These are phyloP conservation scores for Hylaeus anthracinus DNA, from an alignment of 1,140 invertebrate genomes.

Conservation along the genomic window DNA sequence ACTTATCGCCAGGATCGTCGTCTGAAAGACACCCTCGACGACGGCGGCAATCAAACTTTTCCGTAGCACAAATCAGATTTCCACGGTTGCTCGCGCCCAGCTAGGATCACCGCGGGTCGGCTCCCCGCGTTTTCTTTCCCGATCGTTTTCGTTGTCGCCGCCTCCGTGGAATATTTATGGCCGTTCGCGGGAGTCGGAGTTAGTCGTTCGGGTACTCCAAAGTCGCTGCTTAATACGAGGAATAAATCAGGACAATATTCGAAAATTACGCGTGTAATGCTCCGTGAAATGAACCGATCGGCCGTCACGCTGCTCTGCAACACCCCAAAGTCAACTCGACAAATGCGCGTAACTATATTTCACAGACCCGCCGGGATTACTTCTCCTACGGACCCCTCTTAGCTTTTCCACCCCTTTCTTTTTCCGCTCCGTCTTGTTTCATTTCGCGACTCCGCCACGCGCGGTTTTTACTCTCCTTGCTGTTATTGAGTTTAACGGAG, in stretches of 20 bases:
- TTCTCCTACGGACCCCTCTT: conserved; percentile 8
- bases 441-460: conserved; percentile 22
- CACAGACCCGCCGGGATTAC: conserved; percentile 38
- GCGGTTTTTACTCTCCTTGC: too few species aligned
- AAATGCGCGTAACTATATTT: conserved; percentile 50
- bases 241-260: conserved; percentile 56
- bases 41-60: conserved; percentile 63
- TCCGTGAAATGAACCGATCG: conserved; percentile 61
- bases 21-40: neutral
- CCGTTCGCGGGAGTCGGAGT: conserved; percentile 20
- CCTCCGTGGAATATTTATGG: conserved; percentile 57
- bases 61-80: conserved; percentile 60
- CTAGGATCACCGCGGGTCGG: neutral
- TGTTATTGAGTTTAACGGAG: too few species aligned
- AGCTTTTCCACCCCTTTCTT: neutral
- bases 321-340: neutral
- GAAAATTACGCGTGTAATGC: conserved; percentile 62
- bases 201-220: neutral
- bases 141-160: conserved; percentile 43
- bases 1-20: neutral
- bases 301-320: neutral
- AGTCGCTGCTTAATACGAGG: conserved; percentile 35
- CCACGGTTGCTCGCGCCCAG: conserved; percentile 37
- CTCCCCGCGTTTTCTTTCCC: conserved; percentile 37
- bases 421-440: conserved; percentile 27